Conservation (phyloP, 2,888 invertebrate genomes). For the Hirtodrosophila cameraria region DNA sequence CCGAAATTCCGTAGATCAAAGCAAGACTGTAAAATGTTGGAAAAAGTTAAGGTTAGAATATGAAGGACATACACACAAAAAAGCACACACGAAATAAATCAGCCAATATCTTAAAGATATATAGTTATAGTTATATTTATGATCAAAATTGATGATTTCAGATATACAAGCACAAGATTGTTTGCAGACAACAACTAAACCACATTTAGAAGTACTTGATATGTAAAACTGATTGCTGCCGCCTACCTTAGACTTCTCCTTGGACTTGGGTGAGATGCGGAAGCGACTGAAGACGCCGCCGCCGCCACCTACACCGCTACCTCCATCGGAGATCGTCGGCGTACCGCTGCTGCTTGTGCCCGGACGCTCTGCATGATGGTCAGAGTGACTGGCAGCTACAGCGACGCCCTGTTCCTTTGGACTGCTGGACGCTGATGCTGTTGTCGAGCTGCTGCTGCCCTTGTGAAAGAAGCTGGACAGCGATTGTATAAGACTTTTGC, state of each 20-base stretch:
- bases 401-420: slow-evolving; percentile 72
- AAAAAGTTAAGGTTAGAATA: slow-evolving; percentile 52
- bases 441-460: slow-evolving; percentile 83
- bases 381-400: slow-evolving; percentile 85
- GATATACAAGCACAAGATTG: slow-evolving; percentile 2
- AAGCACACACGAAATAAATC: slow-evolving; percentile 24
- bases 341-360: slow-evolving; percentile 81
- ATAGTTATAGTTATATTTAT: slow-evolving; percentile 13
- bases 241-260: slow-evolving; percentile 87
- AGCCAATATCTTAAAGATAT: slow-evolving; percentile 19
- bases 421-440: slow-evolving; percentile 36
- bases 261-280: slow-evolving; percentile 87
- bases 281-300: slow-evolving; percentile 85
- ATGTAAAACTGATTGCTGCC: not conserved
- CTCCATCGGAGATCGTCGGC: slow-evolving; percentile 69
- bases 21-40: slow-evolving; percentile 86
- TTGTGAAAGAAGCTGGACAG: slow-evolving; percentile 93
- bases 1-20: slow-evolving; percentile 85
- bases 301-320: slow-evolving; percentile 47
- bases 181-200: slow-evolving; percentile 2
- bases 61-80: slow-evolving; percentile 41
- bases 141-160: too few relatives aligned
- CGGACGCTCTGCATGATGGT: slow-evolving; percentile 87
- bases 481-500: slow-evolving; percentile 93
- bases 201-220: slow-evolving; percentile 1